These are phyloP conservation scores for Micromesistius poutassou DNA, from an alignment of 2,797 vertebrate genomes.

Conservation along the genomic window DNA sequence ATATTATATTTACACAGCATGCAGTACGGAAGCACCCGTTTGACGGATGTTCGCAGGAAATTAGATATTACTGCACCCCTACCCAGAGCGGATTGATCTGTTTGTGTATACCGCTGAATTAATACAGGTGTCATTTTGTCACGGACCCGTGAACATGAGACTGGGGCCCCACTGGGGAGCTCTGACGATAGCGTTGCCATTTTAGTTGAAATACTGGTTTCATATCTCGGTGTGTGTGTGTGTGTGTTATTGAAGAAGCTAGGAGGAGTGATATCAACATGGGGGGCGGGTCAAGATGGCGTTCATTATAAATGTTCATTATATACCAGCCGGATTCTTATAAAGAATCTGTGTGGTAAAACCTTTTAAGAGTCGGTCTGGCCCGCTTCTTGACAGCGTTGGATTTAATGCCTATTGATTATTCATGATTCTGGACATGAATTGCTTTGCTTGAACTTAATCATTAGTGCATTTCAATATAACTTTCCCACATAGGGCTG, in stretches of 20 bases:
- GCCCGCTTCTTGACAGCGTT: not conserved
- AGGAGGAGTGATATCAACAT: not conserved
- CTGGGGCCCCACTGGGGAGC: constrained; percentile 35
- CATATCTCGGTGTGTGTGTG: not conserved
- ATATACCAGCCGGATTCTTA: too few relatives aligned
- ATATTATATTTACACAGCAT: constrained; percentile 34
- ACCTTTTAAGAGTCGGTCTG: not conserved
- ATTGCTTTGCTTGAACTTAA: not conserved
- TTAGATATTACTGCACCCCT: constrained; percentile 51
- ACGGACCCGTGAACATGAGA: not conserved
- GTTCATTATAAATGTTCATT: not conserved
- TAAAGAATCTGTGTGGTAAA: not conserved
- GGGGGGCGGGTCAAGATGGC: not conserved
- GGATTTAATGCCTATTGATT: not conserved
- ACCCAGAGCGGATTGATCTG: constrained; percentile 52
- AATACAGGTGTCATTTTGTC: constrained; percentile 45
- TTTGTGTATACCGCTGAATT: constrained; percentile 54
- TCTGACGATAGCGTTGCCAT: constrained; percentile 16
- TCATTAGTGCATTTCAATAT: not conserved
- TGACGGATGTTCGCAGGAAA: constrained; percentile 61
- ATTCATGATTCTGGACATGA: not conserved
- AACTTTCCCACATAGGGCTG: not conserved
- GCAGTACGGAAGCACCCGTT: constrained; percentile 23
- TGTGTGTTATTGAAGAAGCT: not conserved
- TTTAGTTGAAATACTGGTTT: constrained; percentile 15